phyloP scores from a whole-genome alignment of 2,113 vertebrate species.

The Carollia perspicillata region DNA sequence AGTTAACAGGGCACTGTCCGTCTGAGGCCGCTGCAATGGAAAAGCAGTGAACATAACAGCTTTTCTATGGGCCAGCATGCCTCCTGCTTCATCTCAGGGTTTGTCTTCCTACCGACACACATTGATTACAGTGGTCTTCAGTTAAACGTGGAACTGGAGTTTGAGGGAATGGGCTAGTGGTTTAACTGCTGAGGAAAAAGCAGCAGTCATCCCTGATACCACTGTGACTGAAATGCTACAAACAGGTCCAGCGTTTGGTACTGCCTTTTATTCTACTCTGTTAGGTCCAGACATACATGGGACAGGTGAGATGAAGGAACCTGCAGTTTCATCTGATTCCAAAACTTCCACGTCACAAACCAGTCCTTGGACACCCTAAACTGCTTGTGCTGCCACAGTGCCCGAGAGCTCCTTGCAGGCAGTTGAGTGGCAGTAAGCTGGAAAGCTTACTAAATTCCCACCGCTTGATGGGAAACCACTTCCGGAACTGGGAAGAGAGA shows the following conservation, averaged over 20 bases:
- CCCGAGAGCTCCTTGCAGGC: not conserved
- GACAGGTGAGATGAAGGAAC: not conserved
- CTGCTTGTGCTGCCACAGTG: not conserved
- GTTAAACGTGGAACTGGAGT: slow-evolving; percentile 68
- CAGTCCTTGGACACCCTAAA: not conserved
- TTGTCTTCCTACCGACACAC: slow-evolving; percentile 54
- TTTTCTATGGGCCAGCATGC: slow-evolving; percentile 59
- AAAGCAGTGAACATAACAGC: slow-evolving; percentile 67
- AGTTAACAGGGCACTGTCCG: slow-evolving; percentile 67
- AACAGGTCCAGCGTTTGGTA: not conserved
- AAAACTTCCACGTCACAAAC: not conserved
- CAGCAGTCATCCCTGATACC: not conserved
- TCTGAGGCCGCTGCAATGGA: slow-evolving; percentile 38
- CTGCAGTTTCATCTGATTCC: not conserved
- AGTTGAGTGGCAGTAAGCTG: not conserved
- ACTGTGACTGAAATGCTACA: not conserved
- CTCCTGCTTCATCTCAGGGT: slow-evolving; percentile 65
- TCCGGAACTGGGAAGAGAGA: not conserved
- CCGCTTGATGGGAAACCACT: not conserved
- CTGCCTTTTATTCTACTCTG: not conserved
- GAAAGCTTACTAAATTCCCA: slow-evolving; percentile 12
- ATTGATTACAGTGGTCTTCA: slow-evolving; percentile 46
- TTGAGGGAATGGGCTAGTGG: slow-evolving; percentile 1
- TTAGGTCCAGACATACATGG: not conserved
- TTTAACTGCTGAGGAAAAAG: slow-evolving; percentile 4